Evolutionary conservation across 2,113 vertebrate species (phyloP).

Genomic region (Saguinus imperator): DNA sequence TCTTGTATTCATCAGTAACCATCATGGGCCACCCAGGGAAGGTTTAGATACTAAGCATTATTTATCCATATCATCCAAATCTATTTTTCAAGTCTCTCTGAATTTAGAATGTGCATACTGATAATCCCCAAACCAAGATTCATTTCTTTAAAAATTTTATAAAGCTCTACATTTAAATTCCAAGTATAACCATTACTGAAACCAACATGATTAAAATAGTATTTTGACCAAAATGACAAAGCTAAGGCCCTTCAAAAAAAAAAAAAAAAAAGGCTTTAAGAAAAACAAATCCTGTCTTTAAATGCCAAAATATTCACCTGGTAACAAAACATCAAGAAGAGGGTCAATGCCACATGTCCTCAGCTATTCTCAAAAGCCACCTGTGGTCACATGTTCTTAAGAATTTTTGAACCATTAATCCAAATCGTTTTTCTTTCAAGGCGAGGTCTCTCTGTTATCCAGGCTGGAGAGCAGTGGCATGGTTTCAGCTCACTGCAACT

Average conservation of each 20-base stretch:
- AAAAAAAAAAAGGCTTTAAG: background rate
- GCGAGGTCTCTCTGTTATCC: too few relatives aligned
- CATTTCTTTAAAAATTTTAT: constrained; percentile 25
- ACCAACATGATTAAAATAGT: constrained; percentile 31
- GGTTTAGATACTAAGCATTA: background rate
- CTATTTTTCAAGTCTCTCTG: constrained; percentile 34
- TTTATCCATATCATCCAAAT: background rate
- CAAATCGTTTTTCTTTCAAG: too few relatives aligned
- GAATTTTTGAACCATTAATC: background rate
- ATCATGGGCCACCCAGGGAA: background rate
- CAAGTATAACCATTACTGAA: constrained; percentile 46
- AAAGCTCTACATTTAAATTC: constrained; percentile 46
- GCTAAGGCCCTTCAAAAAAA: background rate
- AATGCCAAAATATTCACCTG: background rate
- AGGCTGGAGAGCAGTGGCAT: too few relatives aligned
- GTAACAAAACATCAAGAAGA: background rate
- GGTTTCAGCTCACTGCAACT: too few relatives aligned
- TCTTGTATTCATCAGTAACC: background rate
- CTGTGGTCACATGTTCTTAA: background rate
- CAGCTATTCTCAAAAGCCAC: background rate
- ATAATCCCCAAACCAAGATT: constrained; percentile 44
- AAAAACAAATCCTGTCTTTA: constrained; percentile 21
- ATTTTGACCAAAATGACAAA: constrained; percentile 50
- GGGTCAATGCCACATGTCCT: background rate
- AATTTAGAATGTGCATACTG: constrained; percentile 45